phyloP scores from a whole-genome alignment of 2,797 vertebrate species.

The Pseudomugil gertrudae region DNA sequence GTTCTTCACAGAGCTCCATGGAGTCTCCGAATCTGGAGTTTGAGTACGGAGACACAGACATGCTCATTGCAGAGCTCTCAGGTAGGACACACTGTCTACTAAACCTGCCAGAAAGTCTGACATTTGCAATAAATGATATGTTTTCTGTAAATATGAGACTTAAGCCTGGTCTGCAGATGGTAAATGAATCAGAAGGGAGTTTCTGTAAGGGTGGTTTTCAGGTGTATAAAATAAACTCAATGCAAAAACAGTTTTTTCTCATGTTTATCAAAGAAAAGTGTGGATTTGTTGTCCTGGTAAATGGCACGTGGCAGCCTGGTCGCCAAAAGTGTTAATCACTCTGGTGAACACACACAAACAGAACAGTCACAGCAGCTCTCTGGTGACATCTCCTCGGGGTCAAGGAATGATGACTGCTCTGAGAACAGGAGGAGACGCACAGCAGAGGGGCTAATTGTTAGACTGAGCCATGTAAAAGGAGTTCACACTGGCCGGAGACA shows the following conservation, averaged over 20 bases:
- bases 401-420: slow-evolving; percentile 18
- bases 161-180: neutral
- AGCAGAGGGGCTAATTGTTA: slow-evolving; percentile 18
- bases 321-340: slow-evolving; percentile 39
- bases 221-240: neutral
- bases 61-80: slow-evolving; percentile 86
- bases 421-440: slow-evolving; percentile 31
- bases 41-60: slow-evolving; percentile 89
- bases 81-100: slow-evolving; percentile 72
- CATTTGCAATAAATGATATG: neutral
- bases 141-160: neutral
- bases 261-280: neutral
- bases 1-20: slow-evolving; percentile 87
- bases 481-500: neutral
- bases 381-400: slow-evolving; percentile 29
- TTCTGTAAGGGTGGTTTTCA: neutral
- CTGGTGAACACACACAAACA: slow-evolving; percentile 22
- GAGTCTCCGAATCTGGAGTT: slow-evolving; percentile 95
- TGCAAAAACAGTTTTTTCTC: neutral
- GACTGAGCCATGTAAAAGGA: slow-evolving; percentile 7
- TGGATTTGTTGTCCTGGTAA: slow-evolving; percentile 17
- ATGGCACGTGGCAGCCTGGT: slow-evolving; percentile 17
- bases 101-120: neutral
- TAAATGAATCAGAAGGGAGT: neutral
- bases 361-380: slow-evolving; percentile 9